Conservation (phyloP, 2,113 vertebrate species). For the Cephalopholis sonnerati region DNA sequence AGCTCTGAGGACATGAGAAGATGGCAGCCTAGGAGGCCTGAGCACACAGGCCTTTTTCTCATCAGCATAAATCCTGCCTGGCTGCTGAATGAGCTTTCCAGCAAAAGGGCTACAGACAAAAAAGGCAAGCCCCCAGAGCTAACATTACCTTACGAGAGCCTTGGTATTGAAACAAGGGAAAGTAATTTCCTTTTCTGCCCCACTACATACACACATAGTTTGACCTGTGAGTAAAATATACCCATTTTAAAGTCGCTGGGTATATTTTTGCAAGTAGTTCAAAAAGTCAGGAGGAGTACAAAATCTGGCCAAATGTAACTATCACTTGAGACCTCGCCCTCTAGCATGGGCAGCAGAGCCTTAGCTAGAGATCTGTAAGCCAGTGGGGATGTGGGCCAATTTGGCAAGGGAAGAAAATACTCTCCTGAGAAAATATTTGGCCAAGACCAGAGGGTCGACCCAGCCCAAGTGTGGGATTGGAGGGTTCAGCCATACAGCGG, state of each 20-base stretch:
- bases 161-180: constrained; percentile 55
- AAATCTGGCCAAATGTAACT: constrained; percentile 35
- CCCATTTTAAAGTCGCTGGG: constrained; percentile 16
- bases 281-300: constrained; percentile 41
- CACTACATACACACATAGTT: constrained; percentile 41
- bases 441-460: constrained; percentile 39
- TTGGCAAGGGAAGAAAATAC: constrained; percentile 38
- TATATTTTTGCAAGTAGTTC: constrained; percentile 54
- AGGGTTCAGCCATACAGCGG: constrained; percentile 14
- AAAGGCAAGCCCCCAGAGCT: constrained; percentile 53
- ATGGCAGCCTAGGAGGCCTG: constrained; percentile 40
- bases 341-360: constrained; percentile 16
- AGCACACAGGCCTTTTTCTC: constrained; percentile 68
- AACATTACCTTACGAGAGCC: constrained; percentile 54
- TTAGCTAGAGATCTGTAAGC: constrained; percentile 34
- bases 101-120: constrained; percentile 44
- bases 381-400: constrained; percentile 37
- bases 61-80: constrained; percentile 74
- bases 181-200: constrained; percentile 59
- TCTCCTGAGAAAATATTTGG: constrained; percentile 65
- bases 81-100: constrained; percentile 52
- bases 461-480: constrained; percentile 36
- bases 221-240: constrained; percentile 46
- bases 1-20: constrained; percentile 42
- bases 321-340: constrained; percentile 33